Conservation (phyloP, 2,888 invertebrate species). For the Lamellibrachia columna region DNA sequence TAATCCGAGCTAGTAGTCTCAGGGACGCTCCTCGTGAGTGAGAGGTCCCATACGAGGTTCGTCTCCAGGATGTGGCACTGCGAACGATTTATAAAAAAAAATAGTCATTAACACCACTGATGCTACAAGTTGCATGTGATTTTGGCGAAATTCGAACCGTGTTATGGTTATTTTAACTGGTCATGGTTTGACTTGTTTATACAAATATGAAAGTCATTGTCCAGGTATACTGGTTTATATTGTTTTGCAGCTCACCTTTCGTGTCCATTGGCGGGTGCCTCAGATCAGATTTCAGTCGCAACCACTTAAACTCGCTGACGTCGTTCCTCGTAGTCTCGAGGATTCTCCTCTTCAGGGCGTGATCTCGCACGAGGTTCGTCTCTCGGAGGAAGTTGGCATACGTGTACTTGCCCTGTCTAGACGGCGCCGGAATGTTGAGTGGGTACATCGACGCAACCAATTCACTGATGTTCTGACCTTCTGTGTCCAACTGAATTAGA, state of each 20-base stretch:
- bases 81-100: no score
- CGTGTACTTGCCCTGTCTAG: slow-evolving; percentile 53
- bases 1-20: no score
- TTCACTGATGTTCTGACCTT: slow-evolving; percentile 57
- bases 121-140: no score
- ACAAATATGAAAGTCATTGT: no score
- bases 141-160: no score
- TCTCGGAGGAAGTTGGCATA: slow-evolving; percentile 61
- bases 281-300: slow-evolving; percentile 54
- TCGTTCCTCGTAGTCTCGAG: slow-evolving; percentile 54
- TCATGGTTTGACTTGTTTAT: no score
- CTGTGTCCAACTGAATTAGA: slow-evolving; percentile 42
- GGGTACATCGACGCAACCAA: slow-evolving; percentile 64
- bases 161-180: no score
- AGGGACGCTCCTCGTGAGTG: no score
- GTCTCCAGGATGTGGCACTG: no score
- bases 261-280: slow-evolving; percentile 63
- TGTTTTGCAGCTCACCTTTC: slow-evolving; percentile 46
- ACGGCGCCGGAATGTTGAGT: slow-evolving; percentile 62
- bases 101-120: no score
- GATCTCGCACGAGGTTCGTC: slow-evolving; percentile 56
- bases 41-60: no score
- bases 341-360: slow-evolving; percentile 52
- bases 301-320: slow-evolving; percentile 51
- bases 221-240: no score